phyloP scores from a whole-genome alignment of 2,113 vertebrate species.

The Dryoscopus gambensis region DNA sequence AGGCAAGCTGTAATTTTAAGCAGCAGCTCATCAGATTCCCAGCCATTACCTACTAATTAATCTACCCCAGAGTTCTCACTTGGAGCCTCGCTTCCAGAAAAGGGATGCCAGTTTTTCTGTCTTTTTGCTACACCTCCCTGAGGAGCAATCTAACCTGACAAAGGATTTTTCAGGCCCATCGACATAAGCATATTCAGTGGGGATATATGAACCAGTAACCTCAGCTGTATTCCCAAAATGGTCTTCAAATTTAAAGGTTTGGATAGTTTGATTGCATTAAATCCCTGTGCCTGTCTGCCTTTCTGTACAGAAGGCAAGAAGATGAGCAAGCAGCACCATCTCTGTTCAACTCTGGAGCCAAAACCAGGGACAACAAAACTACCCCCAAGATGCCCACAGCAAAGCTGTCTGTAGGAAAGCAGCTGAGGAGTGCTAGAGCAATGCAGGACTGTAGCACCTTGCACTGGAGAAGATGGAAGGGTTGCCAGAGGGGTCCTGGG shows the following conservation, averaged over 20 bases:
- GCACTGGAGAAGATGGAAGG: neutral
- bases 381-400: neutral
- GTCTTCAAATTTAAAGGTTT: neutral
- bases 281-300: neutral
- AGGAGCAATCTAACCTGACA: neutral
- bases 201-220: neutral
- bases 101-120: neutral
- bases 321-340: neutral
- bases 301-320: neutral
- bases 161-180: neutral
- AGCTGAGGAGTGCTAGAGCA: neutral
- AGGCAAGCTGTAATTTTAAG: neutral
- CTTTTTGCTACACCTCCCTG: neutral
- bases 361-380: neutral
- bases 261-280: neutral
- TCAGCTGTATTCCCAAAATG: neutral
- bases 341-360: neutral
- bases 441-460: neutral
- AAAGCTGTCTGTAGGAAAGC: neutral
- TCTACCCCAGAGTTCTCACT: neutral
- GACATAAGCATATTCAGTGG: neutral
- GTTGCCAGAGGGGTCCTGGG: neutral
- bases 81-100: neutral
- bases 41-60: constrained; percentile 9
- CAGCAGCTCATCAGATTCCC: neutral